Base-by-base conservation (phyloP, 2,888 invertebrate genomes). In the Drosophila mercatorum region DNA sequence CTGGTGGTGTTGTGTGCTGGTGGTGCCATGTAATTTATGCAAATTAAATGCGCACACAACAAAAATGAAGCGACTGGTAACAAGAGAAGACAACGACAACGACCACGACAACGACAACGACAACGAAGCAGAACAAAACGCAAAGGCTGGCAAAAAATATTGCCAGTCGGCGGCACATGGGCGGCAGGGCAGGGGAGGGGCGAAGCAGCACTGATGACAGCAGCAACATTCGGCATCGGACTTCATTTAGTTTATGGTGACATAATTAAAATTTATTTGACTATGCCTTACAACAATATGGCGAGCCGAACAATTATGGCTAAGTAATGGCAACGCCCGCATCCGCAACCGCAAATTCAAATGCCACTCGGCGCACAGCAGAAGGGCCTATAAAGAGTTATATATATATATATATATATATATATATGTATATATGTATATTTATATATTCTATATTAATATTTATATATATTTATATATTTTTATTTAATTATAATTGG, bases 191-290 rank as follows among this genome's bases (percentile, higher is more conserved):
- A n/a, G 10, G 22, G 53, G 40, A 14, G 22, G 53, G 40, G 26
- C 40, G 11, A 17, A 10, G 28, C 28, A 55, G 11, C 40, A 38
- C 44, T 60, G 80, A 63, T 80, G 76, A 77, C 66, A 75, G 47
- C 55, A 55, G 55, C 64, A 68, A 75, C 75, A 41, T 49, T 75
- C 31, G 49, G 47, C 67, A 59, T 53, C 56, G 62, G 59, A 61
- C 67, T 88, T 75, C 65, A 71, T 85, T 85, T 88, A 61, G 83
- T 83, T 85, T 76, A 83, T 89, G 90, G 86, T 75, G 85, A 83
- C 88, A 88, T 86, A 88, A 88, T 89, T 86, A 80, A 80, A 89
- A 86, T 86, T 89, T 89, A 86, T 89, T 78, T 68, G 80, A 80
- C 79, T 78, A 61, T 72, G 64, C 52, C 72, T 81, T 64, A 65